Evolutionary conservation across 2,113 vertebrate genomes (phyloP).

Genomic region (Caretta caretta): DNA sequence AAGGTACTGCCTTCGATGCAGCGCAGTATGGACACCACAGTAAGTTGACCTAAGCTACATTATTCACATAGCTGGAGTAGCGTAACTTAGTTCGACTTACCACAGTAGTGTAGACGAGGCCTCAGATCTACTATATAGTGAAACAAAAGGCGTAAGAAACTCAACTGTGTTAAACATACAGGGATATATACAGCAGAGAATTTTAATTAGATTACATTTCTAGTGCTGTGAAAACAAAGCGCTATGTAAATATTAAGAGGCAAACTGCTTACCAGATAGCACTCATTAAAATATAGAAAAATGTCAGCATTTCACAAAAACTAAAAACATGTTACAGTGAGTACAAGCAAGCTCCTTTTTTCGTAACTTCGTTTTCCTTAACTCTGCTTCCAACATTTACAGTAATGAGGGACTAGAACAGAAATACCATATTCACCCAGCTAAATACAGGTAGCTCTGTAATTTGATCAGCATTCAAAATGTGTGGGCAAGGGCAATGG

Average conservation of each 20-base stretch:
- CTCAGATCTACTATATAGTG: not conserved
- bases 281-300: not conserved
- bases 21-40: no score
- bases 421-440: conserved; percentile 37
- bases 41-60: no score
- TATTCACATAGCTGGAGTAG: no score
- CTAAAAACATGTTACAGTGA: not conserved
- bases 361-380: not conserved
- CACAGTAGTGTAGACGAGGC: no score
- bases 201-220: not conserved
- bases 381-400: not conserved
- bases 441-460: conserved; percentile 23
- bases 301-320: not conserved
- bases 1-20: no score
- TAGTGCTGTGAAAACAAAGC: not conserved
- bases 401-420: not conserved
- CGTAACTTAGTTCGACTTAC: no score
- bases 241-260: not conserved
- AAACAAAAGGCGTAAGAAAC: not conserved
- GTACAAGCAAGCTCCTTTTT: not conserved
- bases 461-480: conserved; percentile 61
- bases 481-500: not conserved
- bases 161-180: not conserved
- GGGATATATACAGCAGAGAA: not conserved
- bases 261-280: not conserved